Conservation (phyloP, 2,888 invertebrate species). For the Ennomos quercinarius region DNA sequence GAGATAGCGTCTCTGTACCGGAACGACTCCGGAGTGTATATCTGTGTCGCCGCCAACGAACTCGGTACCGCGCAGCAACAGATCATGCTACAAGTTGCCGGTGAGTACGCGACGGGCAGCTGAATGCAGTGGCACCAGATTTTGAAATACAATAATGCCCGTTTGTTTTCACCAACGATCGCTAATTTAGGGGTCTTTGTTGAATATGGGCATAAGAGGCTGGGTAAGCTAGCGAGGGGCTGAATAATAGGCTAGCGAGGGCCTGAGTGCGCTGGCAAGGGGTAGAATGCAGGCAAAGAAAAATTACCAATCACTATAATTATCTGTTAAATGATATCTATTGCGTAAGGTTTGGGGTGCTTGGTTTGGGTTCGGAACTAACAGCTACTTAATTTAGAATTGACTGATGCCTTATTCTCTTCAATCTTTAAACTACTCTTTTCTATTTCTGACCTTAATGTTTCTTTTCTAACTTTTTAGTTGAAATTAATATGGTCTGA, state of each 20-base stretch:
- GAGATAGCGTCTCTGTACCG: constrained; percentile 93
- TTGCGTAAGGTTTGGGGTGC: constrained; percentile 7
- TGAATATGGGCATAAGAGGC: no score
- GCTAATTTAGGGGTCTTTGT: no score
- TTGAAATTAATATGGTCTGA: no score
- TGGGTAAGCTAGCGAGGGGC: no score
- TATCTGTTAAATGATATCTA: no score
- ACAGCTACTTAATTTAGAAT: constrained; percentile 1
- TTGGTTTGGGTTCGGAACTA: constrained; percentile 17
- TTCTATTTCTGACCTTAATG: background rate
- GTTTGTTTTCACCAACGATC: no score
- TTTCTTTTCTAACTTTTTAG: no score
- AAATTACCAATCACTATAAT: no score
- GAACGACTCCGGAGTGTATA: constrained; percentile 93
- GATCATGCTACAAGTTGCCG: constrained; percentile 89
- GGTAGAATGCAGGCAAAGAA: no score
- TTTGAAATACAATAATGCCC: no score
- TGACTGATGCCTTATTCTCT: constrained; percentile 11
- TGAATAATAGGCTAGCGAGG: no score
- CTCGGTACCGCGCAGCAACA: constrained; percentile 89
- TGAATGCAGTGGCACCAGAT: background rate
- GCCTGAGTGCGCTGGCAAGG: no score
- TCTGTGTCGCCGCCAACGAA: constrained; percentile 93
- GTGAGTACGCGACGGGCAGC: constrained; percentile 79
- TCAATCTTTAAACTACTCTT: background rate